These are phyloP conservation scores for human DNA, from an alignment of 2,113 vertebrate genomes.

Conservation along the genomic window GRCh38 chr2:233125501-233126000, in stretches of 20 bases:
- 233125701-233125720: neutral
- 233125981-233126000: accelerated
- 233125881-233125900: conserved; percentile 88
- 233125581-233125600: neutral
- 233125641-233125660: neutral
- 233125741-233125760: conserved; percentile 84
- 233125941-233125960: neutral
- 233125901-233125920: conserved; percentile 90
- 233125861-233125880: conserved; percentile 86
- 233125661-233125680: neutral
- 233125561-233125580: neutral
- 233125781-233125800: conserved; percentile 83
- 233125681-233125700: accelerated
- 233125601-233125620: neutral
- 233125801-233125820: conserved; percentile 86
- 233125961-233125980: neutral
- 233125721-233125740: conserved; percentile 53
- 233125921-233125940: conserved; percentile 71
- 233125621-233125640: accelerated
- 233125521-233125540: neutral
- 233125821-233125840: conserved; percentile 43
- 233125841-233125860: conserved; percentile 78
- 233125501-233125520: accelerated
- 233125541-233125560: neutral
- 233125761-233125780: conserved; percentile 93